Conservation (phyloP, 1,140 invertebrate genomes). For the Philaenus spumarius region DNA sequence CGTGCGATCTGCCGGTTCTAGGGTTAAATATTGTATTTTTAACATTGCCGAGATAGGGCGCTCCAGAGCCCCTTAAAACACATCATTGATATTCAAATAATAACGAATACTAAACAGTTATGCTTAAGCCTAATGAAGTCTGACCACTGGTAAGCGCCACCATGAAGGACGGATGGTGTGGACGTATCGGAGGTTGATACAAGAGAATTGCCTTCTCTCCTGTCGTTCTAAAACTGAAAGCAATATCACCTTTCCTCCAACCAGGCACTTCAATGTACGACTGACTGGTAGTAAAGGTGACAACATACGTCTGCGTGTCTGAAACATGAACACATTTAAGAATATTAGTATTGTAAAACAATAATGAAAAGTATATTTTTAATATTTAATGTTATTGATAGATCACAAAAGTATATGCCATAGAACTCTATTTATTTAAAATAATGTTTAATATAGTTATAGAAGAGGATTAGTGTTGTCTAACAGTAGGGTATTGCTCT, state of each 20-base stretch:
- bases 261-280: conserved; percentile 88
- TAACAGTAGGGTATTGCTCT: too few relatives aligned
- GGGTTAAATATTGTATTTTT: too few relatives aligned
- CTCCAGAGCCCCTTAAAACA: too few relatives aligned
- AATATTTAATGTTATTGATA: too few relatives aligned
- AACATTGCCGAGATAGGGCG: too few relatives aligned
- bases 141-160: conserved; percentile 74
- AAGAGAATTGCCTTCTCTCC: conserved; percentile 80
- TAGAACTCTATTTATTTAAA: too few relatives aligned
- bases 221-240: conserved; percentile 87
- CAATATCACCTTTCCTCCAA: conserved; percentile 85
- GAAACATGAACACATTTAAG: conserved; percentile 34
- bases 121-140: background rate
- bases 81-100: background rate
- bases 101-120: background rate
- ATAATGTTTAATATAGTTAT: too few relatives aligned
- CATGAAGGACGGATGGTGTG: conserved; percentile 86
- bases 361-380: too few relatives aligned
- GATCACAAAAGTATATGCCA: too few relatives aligned
- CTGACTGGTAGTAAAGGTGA: conserved; percentile 87
- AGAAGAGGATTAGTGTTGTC: too few relatives aligned
- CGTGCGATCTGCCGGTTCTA: too few relatives aligned
- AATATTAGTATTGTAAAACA: too few relatives aligned
- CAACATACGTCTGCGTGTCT: conserved; percentile 89
- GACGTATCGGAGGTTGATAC: conserved; percentile 81